Base-by-base conservation (phyloP, 2,797 vertebrate genomes). In the Gobio occitaniae region DNA sequence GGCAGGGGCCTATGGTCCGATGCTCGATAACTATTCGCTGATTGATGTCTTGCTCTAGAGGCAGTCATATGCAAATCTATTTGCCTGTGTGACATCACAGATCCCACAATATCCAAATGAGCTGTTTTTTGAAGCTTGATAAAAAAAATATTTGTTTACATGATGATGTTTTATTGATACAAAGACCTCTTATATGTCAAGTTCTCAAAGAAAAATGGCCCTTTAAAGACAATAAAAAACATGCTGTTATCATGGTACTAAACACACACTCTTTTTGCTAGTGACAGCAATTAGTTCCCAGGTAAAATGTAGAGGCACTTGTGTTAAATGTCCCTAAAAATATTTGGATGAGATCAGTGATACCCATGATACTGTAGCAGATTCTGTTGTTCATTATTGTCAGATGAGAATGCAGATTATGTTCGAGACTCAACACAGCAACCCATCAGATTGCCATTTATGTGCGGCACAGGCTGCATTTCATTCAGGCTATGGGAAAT, bases 401-500 rank as follows among this genome's bases (percentile, higher is more conserved):
- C 59, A 50, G 78, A 84, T 25, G 44, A 17, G 83, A 90, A 89
- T 90, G 88, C 89, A 93, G 89, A 93, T 92, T 92, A 89, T 61
- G 89, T 87, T 78, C 83, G 25, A 72, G 80, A 82, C 82, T 87
- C 81, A 88, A 76, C 2, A 65, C 80, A 76, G 88, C n/a, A 87
- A 91, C 61, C 19, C 82, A 61, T 77, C 63, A 77, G 54, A 70
- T 41, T 52, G 21, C 11, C 69, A 80, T 80, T 85, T 80, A 80
- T 85, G 77, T 63, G n/a, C 11, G 0, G 76, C 66, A 32, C 88
- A 91, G 90, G 91, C 92, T 92, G 91, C 87, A 91, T 93, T 94
- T 92, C 84, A 89, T 89, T 86, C 85, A 72, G 21, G 78, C 88
- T 87, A 81, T 78, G 87, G 78, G 78, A 56, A 47, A 95, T 95